A percentile compares a stretch with the other conserved stretches of the same genome.
phyloP scores from a whole-genome alignment of 2,797 vertebrate genomes.

The Pangasius djambal region DNA sequence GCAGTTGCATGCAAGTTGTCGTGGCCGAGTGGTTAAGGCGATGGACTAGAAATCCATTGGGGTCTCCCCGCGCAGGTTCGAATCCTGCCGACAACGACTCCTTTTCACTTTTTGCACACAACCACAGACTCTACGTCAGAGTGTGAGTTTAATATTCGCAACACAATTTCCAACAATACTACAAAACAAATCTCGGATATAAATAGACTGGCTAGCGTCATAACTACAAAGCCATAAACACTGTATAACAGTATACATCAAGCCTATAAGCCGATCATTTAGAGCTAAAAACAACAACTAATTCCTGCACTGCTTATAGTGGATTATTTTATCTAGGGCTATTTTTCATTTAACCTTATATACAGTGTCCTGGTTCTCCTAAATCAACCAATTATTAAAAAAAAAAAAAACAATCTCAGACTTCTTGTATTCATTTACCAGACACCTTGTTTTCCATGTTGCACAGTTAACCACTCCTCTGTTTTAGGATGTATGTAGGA shows the following conservation, averaged over 20 bases:
- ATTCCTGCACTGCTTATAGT: background rate
- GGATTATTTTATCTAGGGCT: background rate
- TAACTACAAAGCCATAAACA: background rate
- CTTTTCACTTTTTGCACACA: too few species aligned
- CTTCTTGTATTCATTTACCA: background rate
- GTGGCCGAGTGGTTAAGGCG: slow-evolving; percentile 75
- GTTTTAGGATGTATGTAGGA: too few species aligned
- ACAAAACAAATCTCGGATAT: background rate
- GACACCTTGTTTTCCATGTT: background rate
- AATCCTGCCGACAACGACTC: slow-evolving; percentile 66
- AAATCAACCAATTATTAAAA: background rate
- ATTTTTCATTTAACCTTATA: background rate
- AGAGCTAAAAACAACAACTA: background rate
- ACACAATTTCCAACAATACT: background rate
- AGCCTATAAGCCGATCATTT: background rate
- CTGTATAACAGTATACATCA: background rate
- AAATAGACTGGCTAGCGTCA: background rate
- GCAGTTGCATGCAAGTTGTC: slow-evolving; percentile 27
- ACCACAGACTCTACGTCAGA: too few species aligned
- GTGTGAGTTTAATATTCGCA: background rate
- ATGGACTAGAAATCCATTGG: slow-evolving; percentile 75
- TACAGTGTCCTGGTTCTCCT: background rate
- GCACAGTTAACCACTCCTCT: background rate
- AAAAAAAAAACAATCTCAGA: background rate
- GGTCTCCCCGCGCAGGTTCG: slow-evolving; percentile 72